Evolutionary conservation across 2,888 invertebrate species (phyloP), one percentile per base, ranked within the genome.

Genomic region (Lymantria dispar): DNA sequence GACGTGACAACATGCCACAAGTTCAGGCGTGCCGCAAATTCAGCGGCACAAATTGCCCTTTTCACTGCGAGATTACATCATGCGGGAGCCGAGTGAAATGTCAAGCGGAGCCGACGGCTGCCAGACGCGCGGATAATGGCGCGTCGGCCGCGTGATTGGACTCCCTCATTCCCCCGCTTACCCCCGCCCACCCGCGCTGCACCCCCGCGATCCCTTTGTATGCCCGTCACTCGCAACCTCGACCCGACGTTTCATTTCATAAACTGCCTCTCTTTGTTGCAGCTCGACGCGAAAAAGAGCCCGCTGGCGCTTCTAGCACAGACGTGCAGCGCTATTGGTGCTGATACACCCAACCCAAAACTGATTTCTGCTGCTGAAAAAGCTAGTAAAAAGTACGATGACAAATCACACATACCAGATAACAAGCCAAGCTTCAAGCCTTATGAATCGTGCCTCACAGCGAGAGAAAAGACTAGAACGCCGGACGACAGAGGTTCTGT

Each of bases 271-370:
- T 83, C 92, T 83, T 92, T 90, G 85, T 96, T 96, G 64, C 95
- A 98, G 98, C 93, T 98, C 94, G 98, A 98, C 92, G 97, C 98
- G 63, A 98, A 98, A 93, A 98, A 98, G 92, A 98, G 98, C 91
- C 99, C 99, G 13, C 91, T 99, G 85, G 98, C 98, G 45, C 92
- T 99, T 57, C 92, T 99, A 72, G 98, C 98, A 47, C 98, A 98
- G 87, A 99, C 99, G 48, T 99, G 99, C 93, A 98, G 98, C 84
- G 98, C 98, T 78, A 99, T 99, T 76, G 99, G 98, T 60, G 95
- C 96, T 7, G 98, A 98, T 85, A 93, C 96, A 29, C 95, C 97
- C 47, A 95, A 95, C 80, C 94, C 95, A 48, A 95, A 96, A 75
- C 91, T 96, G 54, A 91, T 96, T 67, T 94, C 95, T 63, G 94